Evolutionary conservation across 2,797 vertebrate species (phyloP).

Genomic region (Syndactyla subalaris): DNA sequence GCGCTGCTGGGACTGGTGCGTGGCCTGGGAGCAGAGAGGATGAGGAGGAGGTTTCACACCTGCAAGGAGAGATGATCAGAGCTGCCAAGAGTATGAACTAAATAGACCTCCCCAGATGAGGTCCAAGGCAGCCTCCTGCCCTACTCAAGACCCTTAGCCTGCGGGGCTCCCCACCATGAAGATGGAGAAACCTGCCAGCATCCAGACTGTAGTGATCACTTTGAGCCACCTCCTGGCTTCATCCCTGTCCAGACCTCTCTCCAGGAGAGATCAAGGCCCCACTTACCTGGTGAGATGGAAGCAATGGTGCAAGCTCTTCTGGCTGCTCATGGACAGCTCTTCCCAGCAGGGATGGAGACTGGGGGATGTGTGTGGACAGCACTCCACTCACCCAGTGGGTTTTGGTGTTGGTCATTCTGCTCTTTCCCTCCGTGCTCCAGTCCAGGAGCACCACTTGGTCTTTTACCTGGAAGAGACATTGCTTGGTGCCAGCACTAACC

Average conservation of each 20-base stretch:
- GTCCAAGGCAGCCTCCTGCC: neutral
- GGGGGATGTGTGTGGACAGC: neutral
- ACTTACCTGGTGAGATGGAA: neutral
- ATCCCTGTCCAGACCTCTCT: neutral
- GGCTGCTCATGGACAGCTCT: neutral
- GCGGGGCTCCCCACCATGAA: rapidly evolving
- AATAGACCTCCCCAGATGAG: neutral
- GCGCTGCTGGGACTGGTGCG: neutral
- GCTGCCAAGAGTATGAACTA: neutral
- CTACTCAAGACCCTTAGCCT: neutral
- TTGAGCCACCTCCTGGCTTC: neutral
- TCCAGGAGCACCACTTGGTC: neutral
- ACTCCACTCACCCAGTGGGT: neutral
- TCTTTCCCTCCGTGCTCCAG: neutral
- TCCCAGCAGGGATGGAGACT: neutral
- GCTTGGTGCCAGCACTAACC: neutral
- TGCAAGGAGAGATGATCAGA: neutral
- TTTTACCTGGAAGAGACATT: neutral
- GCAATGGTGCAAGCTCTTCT: neutral
- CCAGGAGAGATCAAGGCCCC: neutral
- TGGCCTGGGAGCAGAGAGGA: neutral
- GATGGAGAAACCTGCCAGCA: neutral
- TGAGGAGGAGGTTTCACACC: neutral
- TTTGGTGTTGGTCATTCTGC: neutral
- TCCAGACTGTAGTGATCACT: neutral